Evolutionary conservation across 2,888 invertebrate species (phyloP).

Genomic region (Lucinisca nassula): DNA sequence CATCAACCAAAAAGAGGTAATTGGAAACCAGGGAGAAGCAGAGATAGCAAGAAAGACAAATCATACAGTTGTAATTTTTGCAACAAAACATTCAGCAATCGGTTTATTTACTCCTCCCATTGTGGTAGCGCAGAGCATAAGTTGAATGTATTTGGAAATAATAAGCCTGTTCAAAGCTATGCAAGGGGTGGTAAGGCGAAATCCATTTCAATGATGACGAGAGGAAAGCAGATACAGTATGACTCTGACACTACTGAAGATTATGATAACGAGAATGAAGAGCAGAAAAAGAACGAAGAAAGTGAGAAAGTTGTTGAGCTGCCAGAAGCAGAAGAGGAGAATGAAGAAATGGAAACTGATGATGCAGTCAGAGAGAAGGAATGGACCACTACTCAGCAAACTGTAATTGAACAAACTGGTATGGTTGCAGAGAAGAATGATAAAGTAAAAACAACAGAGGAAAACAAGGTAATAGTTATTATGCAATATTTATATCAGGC

Average conservation of each 20-base stretch:
- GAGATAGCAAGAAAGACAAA: constrained; percentile 15
- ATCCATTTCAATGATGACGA: not conserved
- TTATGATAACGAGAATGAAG: not conserved
- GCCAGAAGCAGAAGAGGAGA: not conserved
- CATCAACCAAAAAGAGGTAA: constrained; percentile 87
- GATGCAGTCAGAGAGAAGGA: too few species aligned
- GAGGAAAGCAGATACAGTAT: not conserved
- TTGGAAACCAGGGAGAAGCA: constrained; percentile 89
- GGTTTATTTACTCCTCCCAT: constrained; percentile 78
- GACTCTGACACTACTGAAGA: not conserved
- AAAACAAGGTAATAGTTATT: not conserved
- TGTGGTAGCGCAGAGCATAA: constrained; percentile 69
- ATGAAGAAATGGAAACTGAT: not conserved
- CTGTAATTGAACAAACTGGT: too few species aligned
- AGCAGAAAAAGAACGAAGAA: not conserved
- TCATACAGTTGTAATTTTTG: constrained; percentile 73
- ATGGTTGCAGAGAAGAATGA: too few species aligned
- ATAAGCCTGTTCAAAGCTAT: not conserved
- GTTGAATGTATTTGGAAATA: constrained; percentile 51
- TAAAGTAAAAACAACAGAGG: not conserved
- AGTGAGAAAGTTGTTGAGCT: not conserved
- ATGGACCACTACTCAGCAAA: too few species aligned
- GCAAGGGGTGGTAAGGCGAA: constrained; percentile 1
- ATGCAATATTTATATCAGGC: too few species aligned
- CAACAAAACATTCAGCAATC: constrained; percentile 74